phyloP scores from a whole-genome alignment of 2,797 vertebrate species.

The Spea hammondii region DNA sequence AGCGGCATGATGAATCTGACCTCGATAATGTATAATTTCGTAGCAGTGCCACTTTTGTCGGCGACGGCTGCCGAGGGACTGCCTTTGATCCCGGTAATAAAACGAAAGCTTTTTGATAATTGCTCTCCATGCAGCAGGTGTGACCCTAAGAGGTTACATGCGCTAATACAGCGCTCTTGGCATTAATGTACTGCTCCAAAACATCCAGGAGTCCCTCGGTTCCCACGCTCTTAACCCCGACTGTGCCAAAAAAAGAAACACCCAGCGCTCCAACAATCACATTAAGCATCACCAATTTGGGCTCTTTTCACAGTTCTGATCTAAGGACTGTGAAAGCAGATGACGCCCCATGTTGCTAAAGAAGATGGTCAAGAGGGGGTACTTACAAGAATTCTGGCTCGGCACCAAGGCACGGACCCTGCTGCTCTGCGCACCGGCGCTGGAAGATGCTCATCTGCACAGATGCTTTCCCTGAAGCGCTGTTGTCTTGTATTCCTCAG shows the following conservation, averaged over 20 bases:
- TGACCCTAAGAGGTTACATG: neutral
- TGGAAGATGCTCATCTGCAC: slow-evolving; percentile 7
- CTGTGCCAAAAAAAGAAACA: neutral
- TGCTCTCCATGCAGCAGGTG: neutral
- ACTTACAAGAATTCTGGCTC: slow-evolving; percentile 17
- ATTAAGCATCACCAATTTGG: neutral
- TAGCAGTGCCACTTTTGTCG: neutral
- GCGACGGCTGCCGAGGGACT: neutral
- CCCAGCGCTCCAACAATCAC: neutral
- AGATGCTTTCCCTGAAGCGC: slow-evolving; percentile 18
- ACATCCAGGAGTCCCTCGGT: neutral
- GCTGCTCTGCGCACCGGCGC: neutral
- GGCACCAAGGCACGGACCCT: neutral
- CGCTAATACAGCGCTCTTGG: neutral
- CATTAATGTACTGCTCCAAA: neutral
- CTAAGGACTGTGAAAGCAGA: neutral
- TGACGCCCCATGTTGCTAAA: neutral
- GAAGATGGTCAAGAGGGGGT: neutral
- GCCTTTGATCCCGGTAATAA: neutral
- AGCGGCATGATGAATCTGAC: too few relatives aligned
- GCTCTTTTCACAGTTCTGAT: neutral
- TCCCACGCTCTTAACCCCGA: neutral
- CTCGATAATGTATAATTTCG: too few relatives aligned
- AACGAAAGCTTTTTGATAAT: neutral
- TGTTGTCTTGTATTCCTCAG: slow-evolving; percentile 26